A percentile compares a stretch with the other conserved stretches of the same genome.
phyloP scores from a whole-genome alignment of 2,797 vertebrate genomes.

The Acanthopagrus latus region DNA sequence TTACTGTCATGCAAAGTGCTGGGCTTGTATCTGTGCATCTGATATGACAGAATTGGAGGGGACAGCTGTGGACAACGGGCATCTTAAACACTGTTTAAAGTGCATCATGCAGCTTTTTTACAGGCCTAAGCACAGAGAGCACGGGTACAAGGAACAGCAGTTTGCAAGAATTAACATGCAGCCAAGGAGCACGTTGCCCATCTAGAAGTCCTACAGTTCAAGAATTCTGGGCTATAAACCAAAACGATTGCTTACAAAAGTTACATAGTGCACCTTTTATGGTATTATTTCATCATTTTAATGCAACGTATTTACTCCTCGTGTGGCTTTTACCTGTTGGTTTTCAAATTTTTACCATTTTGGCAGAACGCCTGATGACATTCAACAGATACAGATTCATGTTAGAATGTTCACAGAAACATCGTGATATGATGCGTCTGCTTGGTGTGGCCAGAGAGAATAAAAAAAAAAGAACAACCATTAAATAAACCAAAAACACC shows the following conservation, averaged over 20 bases:
- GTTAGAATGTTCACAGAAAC: not conserved
- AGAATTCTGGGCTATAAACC: too few relatives aligned
- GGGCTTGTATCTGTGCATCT: not conserved
- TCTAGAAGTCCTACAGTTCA: too few relatives aligned
- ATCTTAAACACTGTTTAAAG: not conserved
- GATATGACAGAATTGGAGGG: not conserved
- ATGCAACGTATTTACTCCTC: not conserved
- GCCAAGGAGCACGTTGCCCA: too few relatives aligned
- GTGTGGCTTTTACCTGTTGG: not conserved
- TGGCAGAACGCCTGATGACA: not conserved
- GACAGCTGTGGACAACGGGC: not conserved
- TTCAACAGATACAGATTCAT: not conserved
- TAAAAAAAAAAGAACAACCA: not conserved
- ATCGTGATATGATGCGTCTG: not conserved
- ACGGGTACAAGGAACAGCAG: too few relatives aligned
- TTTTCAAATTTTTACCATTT: too few relatives aligned
- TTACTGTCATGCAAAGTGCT: conserved; percentile 1
- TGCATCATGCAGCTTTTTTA: too few relatives aligned
- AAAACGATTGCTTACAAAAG: too few relatives aligned
- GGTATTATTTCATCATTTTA: too few relatives aligned
- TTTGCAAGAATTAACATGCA: too few relatives aligned
- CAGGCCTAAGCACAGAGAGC: too few relatives aligned
- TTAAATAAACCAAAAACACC: not conserved
- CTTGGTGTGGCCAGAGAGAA: not conserved
- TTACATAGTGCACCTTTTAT: too few relatives aligned